Evolutionary conservation across 2,888 invertebrate species (phyloP).

Genomic region (Lasioglossum vierecki): DNA sequence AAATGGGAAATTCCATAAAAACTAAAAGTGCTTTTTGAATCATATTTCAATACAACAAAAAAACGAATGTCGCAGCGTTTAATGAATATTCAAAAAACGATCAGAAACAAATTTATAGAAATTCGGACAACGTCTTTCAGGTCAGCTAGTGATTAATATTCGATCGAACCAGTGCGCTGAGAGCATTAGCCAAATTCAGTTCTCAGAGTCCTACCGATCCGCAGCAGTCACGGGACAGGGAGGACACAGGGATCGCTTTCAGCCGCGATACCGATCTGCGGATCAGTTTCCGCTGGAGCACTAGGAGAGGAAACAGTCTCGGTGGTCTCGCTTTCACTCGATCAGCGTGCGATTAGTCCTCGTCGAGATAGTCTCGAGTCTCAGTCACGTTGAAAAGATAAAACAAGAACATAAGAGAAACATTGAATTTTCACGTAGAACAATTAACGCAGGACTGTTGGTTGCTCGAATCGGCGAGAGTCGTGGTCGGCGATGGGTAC

Average conservation of each 20-base stretch:
- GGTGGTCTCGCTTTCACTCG: not conserved
- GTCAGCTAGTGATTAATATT: no score
- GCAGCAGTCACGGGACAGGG: not conserved
- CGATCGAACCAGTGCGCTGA: no score
- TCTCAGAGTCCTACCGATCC: not conserved
- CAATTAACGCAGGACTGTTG: not conserved
- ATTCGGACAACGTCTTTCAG: no score
- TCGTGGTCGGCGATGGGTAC: not conserved
- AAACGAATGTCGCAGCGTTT: no score
- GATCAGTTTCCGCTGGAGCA: constrained; percentile 4
- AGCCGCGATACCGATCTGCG: not conserved
- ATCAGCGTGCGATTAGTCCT: constrained; percentile 2
- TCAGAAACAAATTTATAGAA: no score
- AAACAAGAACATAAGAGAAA: not conserved
- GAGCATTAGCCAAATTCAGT: not conserved
- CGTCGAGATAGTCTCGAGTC: not conserved
- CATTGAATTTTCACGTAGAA: not conserved
- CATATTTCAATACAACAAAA: no score
- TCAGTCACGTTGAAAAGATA: not conserved
- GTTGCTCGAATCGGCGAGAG: not conserved
- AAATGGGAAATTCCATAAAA: no score
- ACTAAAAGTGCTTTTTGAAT: no score
- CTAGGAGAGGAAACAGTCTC: not conserved
- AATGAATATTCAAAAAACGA: no score
- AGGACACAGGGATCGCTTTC: not conserved